These are phyloP conservation scores for Megastigmus dorsalis DNA, from an alignment of 2,888 invertebrate genomes.

Conservation along the genomic window DNA sequence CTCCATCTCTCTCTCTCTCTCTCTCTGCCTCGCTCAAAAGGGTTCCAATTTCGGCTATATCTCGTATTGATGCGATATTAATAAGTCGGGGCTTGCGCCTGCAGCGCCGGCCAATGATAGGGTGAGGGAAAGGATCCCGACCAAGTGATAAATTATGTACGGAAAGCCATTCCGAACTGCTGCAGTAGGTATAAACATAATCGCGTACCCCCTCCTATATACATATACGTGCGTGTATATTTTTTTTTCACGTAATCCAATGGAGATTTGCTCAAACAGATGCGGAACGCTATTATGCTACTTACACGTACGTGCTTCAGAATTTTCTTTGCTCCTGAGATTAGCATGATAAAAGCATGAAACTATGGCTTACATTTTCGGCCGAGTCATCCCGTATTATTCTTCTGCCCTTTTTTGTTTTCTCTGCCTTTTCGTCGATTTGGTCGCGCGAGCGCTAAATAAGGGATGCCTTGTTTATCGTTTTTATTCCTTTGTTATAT, in stretches of 20 bases:
- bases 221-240: background rate
- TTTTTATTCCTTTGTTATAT: background rate
- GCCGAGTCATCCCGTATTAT: conserved; percentile 27
- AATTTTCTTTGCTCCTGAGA: conserved; percentile 16
- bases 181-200: conserved; percentile 22
- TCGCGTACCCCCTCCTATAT: background rate
- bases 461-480: too few species aligned
- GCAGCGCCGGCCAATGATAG: conserved; percentile 28
- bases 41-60: conserved; percentile 55
- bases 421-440: background rate
- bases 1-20: conserved; percentile 4
- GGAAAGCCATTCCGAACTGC: conserved; percentile 58
- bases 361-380: conserved; percentile 17
- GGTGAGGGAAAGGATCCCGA: background rate
- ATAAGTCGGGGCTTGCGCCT: conserved; percentile 58
- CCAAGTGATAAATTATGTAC: conserved; percentile 56
- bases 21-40: conserved; percentile 47
- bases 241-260: conserved; percentile 33
- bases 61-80: conserved; percentile 64
- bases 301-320: conserved; percentile 27
- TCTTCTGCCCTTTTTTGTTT: conserved; percentile 1
- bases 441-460: background rate
- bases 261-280: conserved; percentile 36
- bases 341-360: conserved; percentile 45
- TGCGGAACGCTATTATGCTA: conserved; percentile 18